These are phyloP conservation scores for Molanna angustata DNA, from an alignment of 2,888 invertebrate genomes.

Conservation along the genomic window DNA sequence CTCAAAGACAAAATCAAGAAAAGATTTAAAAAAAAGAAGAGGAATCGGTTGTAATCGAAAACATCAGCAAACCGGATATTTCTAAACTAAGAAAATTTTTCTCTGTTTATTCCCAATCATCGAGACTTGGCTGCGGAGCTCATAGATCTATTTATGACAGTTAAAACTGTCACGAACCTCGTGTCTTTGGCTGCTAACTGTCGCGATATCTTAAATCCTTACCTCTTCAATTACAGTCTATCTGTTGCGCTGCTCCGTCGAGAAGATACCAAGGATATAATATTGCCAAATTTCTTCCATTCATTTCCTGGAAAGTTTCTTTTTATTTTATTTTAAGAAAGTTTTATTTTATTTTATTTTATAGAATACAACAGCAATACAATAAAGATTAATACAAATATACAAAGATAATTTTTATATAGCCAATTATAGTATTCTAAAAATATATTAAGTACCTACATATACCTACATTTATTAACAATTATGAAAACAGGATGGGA, in stretches of 20 bases:
- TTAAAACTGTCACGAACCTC: slow-evolving; percentile 68
- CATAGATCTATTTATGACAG: slow-evolving; percentile 65
- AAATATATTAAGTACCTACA: no score
- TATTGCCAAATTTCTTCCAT: slow-evolving; percentile 71
- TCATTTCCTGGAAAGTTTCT: slow-evolving; percentile 81
- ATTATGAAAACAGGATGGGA: no score
- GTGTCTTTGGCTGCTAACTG: slow-evolving; percentile 64
- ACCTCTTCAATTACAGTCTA: slow-evolving; percentile 71
- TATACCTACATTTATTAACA: no score
- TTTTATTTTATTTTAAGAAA: no score
- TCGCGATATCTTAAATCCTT: slow-evolving; percentile 67
- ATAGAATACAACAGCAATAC: no score
- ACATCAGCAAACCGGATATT: neutral
- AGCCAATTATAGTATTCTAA: no score
- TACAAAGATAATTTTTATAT: no score
- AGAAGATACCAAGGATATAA: slow-evolving; percentile 65
- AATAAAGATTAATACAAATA: no score
- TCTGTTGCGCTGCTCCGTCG: slow-evolving; percentile 71
- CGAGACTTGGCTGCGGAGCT: slow-evolving; percentile 62
- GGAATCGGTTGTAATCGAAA: neutral
- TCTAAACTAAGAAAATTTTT: slow-evolving; percentile 58
- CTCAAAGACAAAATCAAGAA: neutral
- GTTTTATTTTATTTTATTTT: no score
- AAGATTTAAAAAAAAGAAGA: neutral
- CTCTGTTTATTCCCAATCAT: slow-evolving; percentile 68